Evolutionary conservation across 1,140 invertebrate species (phyloP), one percentile per base, ranked within the genome.

Genomic region (Gonatopus flavifemur): DNA sequence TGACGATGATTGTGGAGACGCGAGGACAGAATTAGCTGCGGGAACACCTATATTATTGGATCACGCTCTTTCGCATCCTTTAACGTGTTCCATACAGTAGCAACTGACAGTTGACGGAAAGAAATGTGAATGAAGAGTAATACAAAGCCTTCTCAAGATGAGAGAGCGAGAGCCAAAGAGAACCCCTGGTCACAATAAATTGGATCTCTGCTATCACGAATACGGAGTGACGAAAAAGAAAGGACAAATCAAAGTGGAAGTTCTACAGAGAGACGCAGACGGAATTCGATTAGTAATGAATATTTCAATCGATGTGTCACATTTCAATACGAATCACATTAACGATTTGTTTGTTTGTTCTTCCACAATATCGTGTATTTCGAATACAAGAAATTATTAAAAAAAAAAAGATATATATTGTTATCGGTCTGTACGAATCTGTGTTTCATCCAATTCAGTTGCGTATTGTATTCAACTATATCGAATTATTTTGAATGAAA

Each of bases 31-130:
- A 62, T 59, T 81, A 57, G 79, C 79, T 52, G 79, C 79, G 12
- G 79, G 79, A 18, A 80, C 78, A 13, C 78, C 79, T 3, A 72
- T 79, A 51, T 55, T 81, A 31, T 55, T 81, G 53, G 78, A 81
- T 54, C 79, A 80, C 57, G 74, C 79, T 56, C 52, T 81, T 33
- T 77, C 76, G 25, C 78, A 80, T 69, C 79, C 78, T 36, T 53
- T 80, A 55, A 66, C 78, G 10, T 81, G 79, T 58, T 73, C 73
- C 42, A 73, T 81, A 54, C 79, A 80, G 73, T 81, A 77, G 68
- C 70, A 58, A 52, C 32, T 41, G 21, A 56, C 32, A 38, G 12
- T 28, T 21, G 44, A 55, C 35, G 21, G 57, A 52, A n/a, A n/a
- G n/a, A n/a, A n/a, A n/a, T 18, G 3, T 40, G 24, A 24, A 20